These are phyloP conservation scores for Sminthurides aquaticus DNA, from an alignment of 2,888 invertebrate genomes.

Conservation along the genomic window DNA sequence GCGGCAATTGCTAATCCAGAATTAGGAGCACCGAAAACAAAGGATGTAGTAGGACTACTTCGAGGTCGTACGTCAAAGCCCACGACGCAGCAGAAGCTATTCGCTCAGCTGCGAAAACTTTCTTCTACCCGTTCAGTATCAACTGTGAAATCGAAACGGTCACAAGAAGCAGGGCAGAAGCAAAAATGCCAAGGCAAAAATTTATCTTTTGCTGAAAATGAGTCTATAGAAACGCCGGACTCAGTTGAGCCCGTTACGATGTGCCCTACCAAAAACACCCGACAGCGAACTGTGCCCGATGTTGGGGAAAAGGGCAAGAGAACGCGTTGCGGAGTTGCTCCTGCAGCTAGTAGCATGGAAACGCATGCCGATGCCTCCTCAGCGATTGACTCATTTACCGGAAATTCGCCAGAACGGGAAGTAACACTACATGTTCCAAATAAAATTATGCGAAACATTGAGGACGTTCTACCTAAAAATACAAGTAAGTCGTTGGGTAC, in stretches of 20 bases:
- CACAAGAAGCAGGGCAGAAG: not conserved
- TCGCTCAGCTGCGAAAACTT: not conserved
- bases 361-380: not conserved
- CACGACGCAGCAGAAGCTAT: not conserved
- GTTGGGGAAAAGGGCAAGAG: too few relatives aligned
- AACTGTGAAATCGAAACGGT: not conserved
- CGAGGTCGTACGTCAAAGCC: not conserved
- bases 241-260: too few relatives aligned
- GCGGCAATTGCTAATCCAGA: too few relatives aligned
- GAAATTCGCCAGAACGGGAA: not conserved
- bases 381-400: not conserved
- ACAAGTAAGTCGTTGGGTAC: too few relatives aligned
- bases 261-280: too few relatives aligned
- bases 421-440: not conserved
- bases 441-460: not conserved
- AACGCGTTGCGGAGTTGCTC: not conserved
- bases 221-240: too few relatives aligned
- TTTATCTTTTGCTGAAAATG: too few relatives aligned
- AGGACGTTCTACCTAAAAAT: not conserved
- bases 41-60: not conserved
- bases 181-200: too few relatives aligned
- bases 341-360: not conserved
- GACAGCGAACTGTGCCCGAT: too few relatives aligned
- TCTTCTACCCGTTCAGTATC: not conserved
- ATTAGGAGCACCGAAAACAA: too few relatives aligned